phyloP scores from a whole-genome alignment of 2,797 vertebrate genomes.

The Hozukius guyotensis region DNA sequence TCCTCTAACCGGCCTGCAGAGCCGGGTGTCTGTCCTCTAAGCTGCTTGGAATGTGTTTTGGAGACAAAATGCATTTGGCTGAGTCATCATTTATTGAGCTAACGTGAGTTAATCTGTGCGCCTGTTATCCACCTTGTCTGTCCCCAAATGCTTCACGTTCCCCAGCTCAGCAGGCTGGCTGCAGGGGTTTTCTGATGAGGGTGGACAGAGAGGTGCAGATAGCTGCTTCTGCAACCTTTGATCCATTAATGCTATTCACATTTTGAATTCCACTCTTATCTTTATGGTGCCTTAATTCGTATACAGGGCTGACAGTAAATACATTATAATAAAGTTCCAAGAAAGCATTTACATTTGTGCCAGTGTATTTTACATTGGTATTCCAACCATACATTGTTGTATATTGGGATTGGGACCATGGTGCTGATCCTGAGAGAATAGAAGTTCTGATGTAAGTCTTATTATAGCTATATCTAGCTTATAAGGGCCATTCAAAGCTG shows the following conservation, averaged over 20 bases:
- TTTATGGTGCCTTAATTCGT: background rate
- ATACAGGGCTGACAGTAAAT: background rate
- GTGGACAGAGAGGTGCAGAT: constrained; percentile 5
- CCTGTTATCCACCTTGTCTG: constrained; percentile 18
- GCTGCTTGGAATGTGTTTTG: constrained; percentile 20
- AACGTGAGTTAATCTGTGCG: constrained; percentile 26
- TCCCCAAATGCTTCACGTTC: constrained; percentile 20
- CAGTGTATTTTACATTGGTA: background rate
- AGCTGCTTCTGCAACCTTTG: constrained; percentile 37
- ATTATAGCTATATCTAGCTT: background rate
- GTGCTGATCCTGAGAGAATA: background rate
- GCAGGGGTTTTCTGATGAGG: background rate
- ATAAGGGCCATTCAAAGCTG: background rate
- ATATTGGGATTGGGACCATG: background rate
- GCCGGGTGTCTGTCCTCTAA: background rate
- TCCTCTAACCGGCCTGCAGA: background rate
- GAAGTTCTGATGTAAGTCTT: background rate
- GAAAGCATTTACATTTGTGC: background rate
- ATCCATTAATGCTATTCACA: background rate
- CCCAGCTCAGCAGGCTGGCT: constrained; percentile 10
- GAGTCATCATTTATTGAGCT: constrained; percentile 49
- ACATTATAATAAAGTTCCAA: background rate
- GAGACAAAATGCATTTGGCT: constrained; percentile 23
- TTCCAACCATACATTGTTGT: background rate
- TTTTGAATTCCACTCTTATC: background rate